Base-by-base conservation (phyloP, 1,140 invertebrate genomes). In the Pantala flavescens region DNA sequence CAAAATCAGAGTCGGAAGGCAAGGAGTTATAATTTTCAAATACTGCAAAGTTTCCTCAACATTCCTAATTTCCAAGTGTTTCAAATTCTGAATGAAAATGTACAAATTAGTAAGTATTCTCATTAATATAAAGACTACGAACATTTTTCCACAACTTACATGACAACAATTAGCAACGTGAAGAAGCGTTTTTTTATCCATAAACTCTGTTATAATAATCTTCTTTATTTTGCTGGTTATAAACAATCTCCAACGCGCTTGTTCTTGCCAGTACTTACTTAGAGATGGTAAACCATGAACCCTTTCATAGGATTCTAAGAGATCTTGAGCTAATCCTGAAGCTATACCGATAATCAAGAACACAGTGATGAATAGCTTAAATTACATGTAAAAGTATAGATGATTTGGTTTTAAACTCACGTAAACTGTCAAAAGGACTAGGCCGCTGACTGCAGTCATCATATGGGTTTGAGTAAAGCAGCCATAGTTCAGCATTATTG, bases 131-230 rank as follows among this genome's bases (percentile, higher is more conserved):
- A 36, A 2, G 28, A 9, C 28, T 9, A 36, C 28, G 28, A 5
- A 2, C 9, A 36, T 36, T 36, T 36, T 36, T 9, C 2, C 28
- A 36, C 28, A 36, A 75, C 76, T 72, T 73, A 77, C 76, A 23
- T 74, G 63, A 43, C 76, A 77, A 11, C 75, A 76, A 23, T 75
- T 71, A 16, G 75, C 73, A 70, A 77, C 74, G 23, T 77, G 76
- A 24, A 76, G 42, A 12, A 77, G 49, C 63, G 72, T 77, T n/a
- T 23, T 71, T 49, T 77, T 76, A 23, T 77, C 76, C 21, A 71
- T 77, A 55, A 71, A 76, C 23, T 77, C 75, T 49, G 76, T 77
- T 63, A 77, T 77, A 24, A 23, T 70, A 10, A 77, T 70, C n/a
- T 74, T 74, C 16, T 21, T 74, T 12, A 77, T 74, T 55, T 73